A percentile compares a stretch with the other conserved stretches of the same genome.
phyloP scores from a whole-genome alignment of 2,113 vertebrate genomes.

The Rhinogobius similis region DNA sequence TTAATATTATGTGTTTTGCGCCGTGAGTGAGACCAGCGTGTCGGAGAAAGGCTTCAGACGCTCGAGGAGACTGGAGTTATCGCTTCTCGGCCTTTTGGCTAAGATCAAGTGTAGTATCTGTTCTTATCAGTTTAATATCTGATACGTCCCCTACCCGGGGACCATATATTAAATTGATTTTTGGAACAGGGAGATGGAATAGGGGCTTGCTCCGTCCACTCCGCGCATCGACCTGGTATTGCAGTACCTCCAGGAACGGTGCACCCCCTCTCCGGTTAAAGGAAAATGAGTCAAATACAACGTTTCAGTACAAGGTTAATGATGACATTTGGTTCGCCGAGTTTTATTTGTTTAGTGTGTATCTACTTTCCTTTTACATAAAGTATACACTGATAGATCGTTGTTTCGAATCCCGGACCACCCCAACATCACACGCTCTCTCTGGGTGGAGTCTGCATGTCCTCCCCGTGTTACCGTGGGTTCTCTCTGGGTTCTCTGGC shows the following conservation, averaged over 20 bases:
- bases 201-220: conserved; percentile 76
- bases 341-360: too few species aligned
- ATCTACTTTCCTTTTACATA: too few species aligned
- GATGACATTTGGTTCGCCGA: too few species aligned
- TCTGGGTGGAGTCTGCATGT: too few species aligned
- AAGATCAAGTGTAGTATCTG: conserved; percentile 22
- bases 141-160: conserved; percentile 71
- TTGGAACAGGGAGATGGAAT: conserved; percentile 62
- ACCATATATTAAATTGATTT: conserved; percentile 66
- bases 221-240: conserved; percentile 62
- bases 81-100: conserved; percentile 34
- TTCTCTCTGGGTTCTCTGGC: too few species aligned
- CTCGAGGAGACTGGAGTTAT: neutral
- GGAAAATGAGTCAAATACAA: too few species aligned
- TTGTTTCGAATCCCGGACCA: too few species aligned
- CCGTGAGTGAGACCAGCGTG: neutral
- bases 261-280: conserved; percentile 15
- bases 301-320: too few species aligned
- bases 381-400: too few species aligned
- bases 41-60: neutral
- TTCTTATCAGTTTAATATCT: conserved; percentile 83
- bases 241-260: conserved; percentile 9
- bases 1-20: neutral
- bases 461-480: too few species aligned
- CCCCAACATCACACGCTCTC: too few species aligned